Base-by-base conservation (phyloP, 2,113 vertebrate species). In the Lophius piscatorius region DNA sequence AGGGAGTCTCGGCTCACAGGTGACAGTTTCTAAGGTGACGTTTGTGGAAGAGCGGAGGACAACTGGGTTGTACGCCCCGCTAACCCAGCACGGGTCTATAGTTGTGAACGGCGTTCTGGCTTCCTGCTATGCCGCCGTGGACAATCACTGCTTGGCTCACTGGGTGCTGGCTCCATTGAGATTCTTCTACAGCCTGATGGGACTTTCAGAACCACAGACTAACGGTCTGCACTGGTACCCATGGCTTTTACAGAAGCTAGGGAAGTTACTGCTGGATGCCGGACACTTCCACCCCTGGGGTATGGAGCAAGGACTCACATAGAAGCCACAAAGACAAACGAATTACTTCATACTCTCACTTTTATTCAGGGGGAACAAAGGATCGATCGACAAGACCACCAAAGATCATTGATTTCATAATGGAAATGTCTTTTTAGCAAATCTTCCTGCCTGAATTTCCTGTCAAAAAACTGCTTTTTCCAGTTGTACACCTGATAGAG, bases 151-250 rank as follows among this genome's bases (percentile, higher is more conserved):
- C 46, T 84, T 98, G 77, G 95, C 97, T 13, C 97, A 99, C 75
- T 66, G 93, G 90, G 95, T 86, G 31, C 93, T 98, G 49, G 93
- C 93, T 87, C 97, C 97, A 0, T 84, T 98, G 38, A 89, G 97
- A 65, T 89, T 95, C 44, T 90, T 95, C 76, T 91, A 94, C 81
- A 87, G 87, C 65, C 82, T 95, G 68, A 63, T 81, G 2, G 91
- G 93, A 46, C 83, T 86, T 9, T 84, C 88, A 20, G 72, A 87
- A 73, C 75, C 41, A 2, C 92, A 90, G 34, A 90, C 36, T 3
- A 85, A 93, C 0, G 96, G 97, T 0, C 63, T 98, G 59, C 97
- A 98, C 89, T 99, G 97, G 97, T 99, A 98, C 86, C 92, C 96
- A 4, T 73, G 84, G 81, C 86, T 95, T 74, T 93, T 99, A 14